These are phyloP conservation scores for Alviniconcha strummeri DNA, from an alignment of 2,888 invertebrate genomes.

Conservation along the genomic window DNA sequence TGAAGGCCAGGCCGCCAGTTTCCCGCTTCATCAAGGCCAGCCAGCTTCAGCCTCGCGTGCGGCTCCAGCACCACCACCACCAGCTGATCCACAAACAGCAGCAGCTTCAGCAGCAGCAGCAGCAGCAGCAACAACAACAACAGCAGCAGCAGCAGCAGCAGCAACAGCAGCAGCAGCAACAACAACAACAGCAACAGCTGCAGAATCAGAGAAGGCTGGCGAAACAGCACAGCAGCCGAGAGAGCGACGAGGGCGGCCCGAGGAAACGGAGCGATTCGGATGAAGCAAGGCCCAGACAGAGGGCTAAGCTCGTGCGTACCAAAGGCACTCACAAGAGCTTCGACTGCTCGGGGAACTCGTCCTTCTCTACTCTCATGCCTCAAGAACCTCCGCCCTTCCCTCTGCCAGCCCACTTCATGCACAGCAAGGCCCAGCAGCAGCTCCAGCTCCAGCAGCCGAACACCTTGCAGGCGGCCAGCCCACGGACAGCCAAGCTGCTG, in stretches of 20 bases:
- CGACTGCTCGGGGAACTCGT: slow-evolving; percentile 12
- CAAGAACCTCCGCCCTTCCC: slow-evolving; percentile 31
- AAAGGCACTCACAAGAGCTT: slow-evolving; percentile 30
- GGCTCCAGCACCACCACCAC: slow-evolving; percentile 29
- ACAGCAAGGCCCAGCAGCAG: neutral
- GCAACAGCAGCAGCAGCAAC: slow-evolving; percentile 14
- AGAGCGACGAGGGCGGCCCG: slow-evolving; percentile 12
- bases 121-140: slow-evolving; percentile 12
- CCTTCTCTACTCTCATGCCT: slow-evolving; percentile 20
- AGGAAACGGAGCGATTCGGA: slow-evolving; percentile 13
- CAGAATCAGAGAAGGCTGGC: neutral
- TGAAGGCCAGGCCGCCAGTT: neutral
- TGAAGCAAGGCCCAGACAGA: slow-evolving; percentile 17
- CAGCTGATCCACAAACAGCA: slow-evolving; percentile 26
- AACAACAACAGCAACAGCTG: slow-evolving; percentile 3
- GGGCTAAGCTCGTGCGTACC: slow-evolving; percentile 28
- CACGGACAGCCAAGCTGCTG: slow-evolving; percentile 30
- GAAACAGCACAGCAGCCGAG: slow-evolving; percentile 22
- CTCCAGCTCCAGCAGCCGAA: neutral
- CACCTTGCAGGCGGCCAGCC: slow-evolving; percentile 9
- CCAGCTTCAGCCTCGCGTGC: slow-evolving; percentile 27
- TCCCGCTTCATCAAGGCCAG: slow-evolving; percentile 32
- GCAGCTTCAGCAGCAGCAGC: slow-evolving; percentile 16
- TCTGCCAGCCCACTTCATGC: slow-evolving; percentile 24
- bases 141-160: slow-evolving; percentile 11